phyloP scores from a whole-genome alignment of 2,888 invertebrate species.

The Operophtera brumata region DNA sequence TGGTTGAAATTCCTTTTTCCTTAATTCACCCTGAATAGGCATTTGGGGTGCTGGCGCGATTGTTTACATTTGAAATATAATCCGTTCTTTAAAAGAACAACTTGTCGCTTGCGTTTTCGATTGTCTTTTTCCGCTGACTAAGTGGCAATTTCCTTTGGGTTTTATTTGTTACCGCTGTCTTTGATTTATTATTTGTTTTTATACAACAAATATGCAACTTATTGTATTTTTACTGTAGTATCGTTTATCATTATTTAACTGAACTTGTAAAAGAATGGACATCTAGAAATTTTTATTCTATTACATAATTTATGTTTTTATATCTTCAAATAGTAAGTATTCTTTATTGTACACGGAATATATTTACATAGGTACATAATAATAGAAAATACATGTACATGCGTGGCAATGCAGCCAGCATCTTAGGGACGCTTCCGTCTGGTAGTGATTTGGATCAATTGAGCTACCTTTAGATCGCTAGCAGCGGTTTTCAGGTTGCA shows the following conservation, averaged over 20 bases:
- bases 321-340: no score
- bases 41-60: slow-evolving; percentile 64
- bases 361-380: no score
- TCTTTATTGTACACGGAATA: no score
- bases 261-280: not conserved
- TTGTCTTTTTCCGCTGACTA: slow-evolving; percentile 26
- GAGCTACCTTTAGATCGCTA: no score
- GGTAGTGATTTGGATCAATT: no score
- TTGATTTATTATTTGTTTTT: slow-evolving; percentile 2
- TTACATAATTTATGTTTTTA: no score
- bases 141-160: slow-evolving; percentile 13
- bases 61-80: slow-evolving; percentile 71
- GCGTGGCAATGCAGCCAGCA: no score
- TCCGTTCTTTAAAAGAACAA: slow-evolving; percentile 50
- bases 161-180: not conserved
- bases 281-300: not conserved
- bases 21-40: slow-evolving; percentile 76
- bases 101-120: slow-evolving; percentile 41
- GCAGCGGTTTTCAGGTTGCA: no score
- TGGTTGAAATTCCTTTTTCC: slow-evolving; percentile 74
- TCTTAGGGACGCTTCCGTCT: no score
- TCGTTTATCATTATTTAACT: not conserved
- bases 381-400: no score
- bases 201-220: not conserved
- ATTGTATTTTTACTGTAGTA: not conserved